phyloP scores from a whole-genome alignment of 2,113 vertebrate genomes.

The Pangasianodon gigas region DNA sequence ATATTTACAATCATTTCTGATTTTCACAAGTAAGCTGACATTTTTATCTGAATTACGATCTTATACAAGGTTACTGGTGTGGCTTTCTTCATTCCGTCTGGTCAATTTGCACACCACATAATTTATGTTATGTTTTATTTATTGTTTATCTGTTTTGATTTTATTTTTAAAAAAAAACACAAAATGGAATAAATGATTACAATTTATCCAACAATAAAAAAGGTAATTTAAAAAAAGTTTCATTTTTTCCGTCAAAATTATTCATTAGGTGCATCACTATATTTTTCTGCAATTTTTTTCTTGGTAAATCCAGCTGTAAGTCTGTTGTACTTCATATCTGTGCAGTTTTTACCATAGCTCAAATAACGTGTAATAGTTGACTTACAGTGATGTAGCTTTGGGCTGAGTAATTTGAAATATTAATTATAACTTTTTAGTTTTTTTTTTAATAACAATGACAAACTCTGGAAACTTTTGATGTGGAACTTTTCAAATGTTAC shows the following conservation, averaged over 20 bases:
- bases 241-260: background rate
- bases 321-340: background rate
- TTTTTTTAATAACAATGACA: background rate
- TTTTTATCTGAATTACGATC: background rate
- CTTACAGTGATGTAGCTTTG: background rate
- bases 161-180: background rate
- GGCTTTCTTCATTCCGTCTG: background rate
- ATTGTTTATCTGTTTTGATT: background rate
- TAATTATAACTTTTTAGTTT: background rate
- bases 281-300: background rate
- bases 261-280: background rate
- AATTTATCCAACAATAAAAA: background rate
- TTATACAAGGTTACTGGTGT: background rate
- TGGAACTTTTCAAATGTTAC: background rate
- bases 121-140: background rate
- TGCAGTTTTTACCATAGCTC: background rate
- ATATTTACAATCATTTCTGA: background rate
- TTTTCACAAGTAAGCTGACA: background rate
- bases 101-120: background rate
- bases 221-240: background rate
- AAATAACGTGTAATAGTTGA: background rate
- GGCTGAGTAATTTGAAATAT: background rate
- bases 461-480: background rate
- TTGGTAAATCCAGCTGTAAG: background rate
- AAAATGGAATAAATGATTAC: background rate